Evolutionary conservation across 2,888 invertebrate species (phyloP).

Genomic region (Hydriomena furcata): DNA sequence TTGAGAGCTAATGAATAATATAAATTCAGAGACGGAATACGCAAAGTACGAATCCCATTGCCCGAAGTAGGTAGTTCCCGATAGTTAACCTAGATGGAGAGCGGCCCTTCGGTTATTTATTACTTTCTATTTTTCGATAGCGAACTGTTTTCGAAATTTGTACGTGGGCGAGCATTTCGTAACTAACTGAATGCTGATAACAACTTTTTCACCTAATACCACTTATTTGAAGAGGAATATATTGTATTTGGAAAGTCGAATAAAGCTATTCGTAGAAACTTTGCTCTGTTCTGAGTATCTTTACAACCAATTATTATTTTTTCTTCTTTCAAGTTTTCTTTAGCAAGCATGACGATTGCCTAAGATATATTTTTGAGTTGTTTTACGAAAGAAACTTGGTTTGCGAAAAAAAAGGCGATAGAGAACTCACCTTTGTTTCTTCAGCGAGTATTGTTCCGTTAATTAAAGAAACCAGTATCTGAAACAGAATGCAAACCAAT

Average conservation of each 20-base stretch:
- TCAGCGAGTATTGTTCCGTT: constrained; percentile 14
- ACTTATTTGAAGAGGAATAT: not conserved
- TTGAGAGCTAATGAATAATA: constrained; percentile 14
- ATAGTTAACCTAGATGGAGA: constrained; percentile 72
- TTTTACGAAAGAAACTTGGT: too few relatives aligned
- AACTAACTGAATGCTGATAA: constrained; percentile 45
- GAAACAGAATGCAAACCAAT: constrained; percentile 51
- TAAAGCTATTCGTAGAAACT: too few relatives aligned
- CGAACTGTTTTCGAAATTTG: constrained; percentile 66
- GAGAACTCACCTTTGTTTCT: not conserved
- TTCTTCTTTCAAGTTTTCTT: too few relatives aligned
- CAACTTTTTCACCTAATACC: constrained; percentile 33
- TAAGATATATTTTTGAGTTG: too few relatives aligned
- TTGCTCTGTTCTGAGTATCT: too few relatives aligned
- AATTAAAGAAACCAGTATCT: constrained; percentile 33
- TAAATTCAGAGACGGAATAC: constrained; percentile 17
- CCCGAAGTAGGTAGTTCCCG: constrained; percentile 44
- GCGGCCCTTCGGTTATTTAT: constrained; percentile 74
- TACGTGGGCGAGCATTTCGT: constrained; percentile 73
- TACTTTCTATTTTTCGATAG: constrained; percentile 82
- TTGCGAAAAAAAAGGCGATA: not conserved
- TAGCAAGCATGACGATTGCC: too few relatives aligned
- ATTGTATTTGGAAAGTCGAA: constrained; percentile 5
- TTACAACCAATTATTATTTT: too few relatives aligned
- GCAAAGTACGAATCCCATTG: constrained; percentile 39